Base-by-base conservation (phyloP, 2,888 invertebrate genomes). In the Diadromus collaris region DNA sequence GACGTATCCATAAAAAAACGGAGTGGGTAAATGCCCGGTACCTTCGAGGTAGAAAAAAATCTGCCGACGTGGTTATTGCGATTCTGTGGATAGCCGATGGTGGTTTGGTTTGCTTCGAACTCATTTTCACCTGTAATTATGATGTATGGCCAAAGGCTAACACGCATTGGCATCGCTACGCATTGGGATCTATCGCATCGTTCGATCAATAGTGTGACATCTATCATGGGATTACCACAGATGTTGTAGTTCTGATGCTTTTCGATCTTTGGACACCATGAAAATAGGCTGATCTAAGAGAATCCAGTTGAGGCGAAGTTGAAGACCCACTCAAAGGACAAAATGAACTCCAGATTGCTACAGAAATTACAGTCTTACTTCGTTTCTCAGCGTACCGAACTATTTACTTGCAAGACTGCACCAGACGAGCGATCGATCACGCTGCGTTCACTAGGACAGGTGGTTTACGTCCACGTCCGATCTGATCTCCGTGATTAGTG, bases 1-100 rank as follows among this genome's bases (percentile, higher is more conserved):
- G 61, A 67, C 67, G 75, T 70, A 63, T 51, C 65, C 44, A 38
- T 58, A 27, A 65, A 67, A 73, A 56, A 56, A 73, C 54, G n/a
- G 19, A 67, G 34, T 51, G 75, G 27, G 61, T 61, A 51, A 54
- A 65, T 68, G 56, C 29, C 21, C 34, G 56, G 21, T 46, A 72
- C 48, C 73, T 41, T 21, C 24, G 51, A 51, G 51, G 6, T 27
- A 61, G 56, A 68, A 63, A 19, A 63, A 68, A 63, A 19, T 38
- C 38, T 19, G 24, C 9, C 19, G 24, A 51, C 24, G 51, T 24
- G 24, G 51, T 13, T 51, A 51, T 51, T 51, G 38, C 38, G 38
- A 41, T 51, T 51, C 24, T 24, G 21, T 24, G 51, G 51, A 51
- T 51, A 51, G 13, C 21, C 24, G 51, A 5, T 24, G 51, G 24